A percentile compares a stretch with the other conserved stretches of the same genome.
Conservation (phyloP, 2,113 vertebrate species). For the Otus sunia region DNA sequence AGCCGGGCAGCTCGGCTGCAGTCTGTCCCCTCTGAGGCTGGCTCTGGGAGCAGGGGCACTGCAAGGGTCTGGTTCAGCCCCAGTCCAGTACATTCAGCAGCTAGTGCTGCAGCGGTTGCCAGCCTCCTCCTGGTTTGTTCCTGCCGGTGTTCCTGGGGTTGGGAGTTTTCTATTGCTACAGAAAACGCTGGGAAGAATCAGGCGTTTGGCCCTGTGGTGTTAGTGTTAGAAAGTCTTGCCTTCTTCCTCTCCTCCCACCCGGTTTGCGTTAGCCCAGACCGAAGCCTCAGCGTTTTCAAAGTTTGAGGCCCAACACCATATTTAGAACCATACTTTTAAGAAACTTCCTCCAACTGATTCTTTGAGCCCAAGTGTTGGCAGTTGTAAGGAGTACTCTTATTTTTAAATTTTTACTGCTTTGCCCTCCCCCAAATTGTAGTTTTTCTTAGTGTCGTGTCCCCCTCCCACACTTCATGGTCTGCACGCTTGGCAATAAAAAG, state of each 20-base stretch:
- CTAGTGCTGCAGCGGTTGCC: not conserved
- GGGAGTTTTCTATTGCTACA: not conserved
- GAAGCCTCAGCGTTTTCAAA: not conserved
- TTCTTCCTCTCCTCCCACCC: not conserved
- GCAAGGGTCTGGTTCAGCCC: not conserved
- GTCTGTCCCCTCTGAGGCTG: not conserved
- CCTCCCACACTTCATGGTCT: constrained; percentile 70
- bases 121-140: not conserved
- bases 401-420: constrained; percentile 71
- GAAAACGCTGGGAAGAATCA: not conserved
- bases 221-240: not conserved
- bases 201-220: not conserved
- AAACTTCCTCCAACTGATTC: constrained; percentile 49
- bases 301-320: constrained; percentile 30
- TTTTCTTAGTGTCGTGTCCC: constrained; percentile 54
- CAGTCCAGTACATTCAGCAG: not conserved
- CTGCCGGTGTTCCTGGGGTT: not conserved
- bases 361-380: constrained; percentile 67
- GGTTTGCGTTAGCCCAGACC: not conserved
- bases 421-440: constrained; percentile 60
- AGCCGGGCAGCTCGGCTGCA: not conserved
- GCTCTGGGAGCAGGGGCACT: not conserved
- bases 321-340: constrained; percentile 57
- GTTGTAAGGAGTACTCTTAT: constrained; percentile 67
- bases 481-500: constrained; percentile 80